Conservation (phyloP, 2,888 invertebrate genomes). For the Fragum whitleyi region DNA sequence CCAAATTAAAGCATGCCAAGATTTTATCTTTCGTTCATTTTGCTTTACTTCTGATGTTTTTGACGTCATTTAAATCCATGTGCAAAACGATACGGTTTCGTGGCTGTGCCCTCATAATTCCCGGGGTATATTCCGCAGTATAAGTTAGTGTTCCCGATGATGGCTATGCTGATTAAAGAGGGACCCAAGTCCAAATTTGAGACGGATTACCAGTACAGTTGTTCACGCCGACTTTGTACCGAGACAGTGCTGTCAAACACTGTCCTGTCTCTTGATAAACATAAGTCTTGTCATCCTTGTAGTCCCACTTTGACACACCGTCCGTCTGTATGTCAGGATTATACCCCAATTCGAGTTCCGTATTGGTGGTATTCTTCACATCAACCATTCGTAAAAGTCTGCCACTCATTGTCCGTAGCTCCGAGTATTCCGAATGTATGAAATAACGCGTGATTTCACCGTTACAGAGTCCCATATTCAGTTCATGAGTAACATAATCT, state of each 20-base stretch:
- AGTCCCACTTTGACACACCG: neutral
- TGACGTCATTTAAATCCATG: too few relatives aligned
- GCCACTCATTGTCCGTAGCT: neutral
- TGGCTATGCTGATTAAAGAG: neutral
- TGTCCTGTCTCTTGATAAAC: neutral
- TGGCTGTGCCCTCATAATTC: too few relatives aligned
- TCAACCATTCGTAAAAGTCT: neutral
- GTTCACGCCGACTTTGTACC: neutral
- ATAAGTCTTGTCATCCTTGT: neutral
- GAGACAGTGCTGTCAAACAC: neutral
- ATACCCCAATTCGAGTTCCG: neutral
- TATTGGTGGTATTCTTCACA: neutral
- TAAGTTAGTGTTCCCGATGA: too few relatives aligned
- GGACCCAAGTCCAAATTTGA: neutral
- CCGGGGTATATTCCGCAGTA: too few relatives aligned
- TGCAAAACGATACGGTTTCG: too few relatives aligned
- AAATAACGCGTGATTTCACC: neutral
- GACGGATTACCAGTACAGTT: neutral
- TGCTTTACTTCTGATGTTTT: too few relatives aligned
- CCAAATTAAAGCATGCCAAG: too few relatives aligned
- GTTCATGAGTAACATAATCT: neutral
- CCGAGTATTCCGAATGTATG: neutral
- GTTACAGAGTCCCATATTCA: neutral
- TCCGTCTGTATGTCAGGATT: neutral
- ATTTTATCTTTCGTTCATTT: too few relatives aligned